A percentile compares a stretch with the other conserved stretches of the same genome.
Evolutionary conservation across 2,888 invertebrate genomes (phyloP).

Genomic region (Xylocampa areola): DNA sequence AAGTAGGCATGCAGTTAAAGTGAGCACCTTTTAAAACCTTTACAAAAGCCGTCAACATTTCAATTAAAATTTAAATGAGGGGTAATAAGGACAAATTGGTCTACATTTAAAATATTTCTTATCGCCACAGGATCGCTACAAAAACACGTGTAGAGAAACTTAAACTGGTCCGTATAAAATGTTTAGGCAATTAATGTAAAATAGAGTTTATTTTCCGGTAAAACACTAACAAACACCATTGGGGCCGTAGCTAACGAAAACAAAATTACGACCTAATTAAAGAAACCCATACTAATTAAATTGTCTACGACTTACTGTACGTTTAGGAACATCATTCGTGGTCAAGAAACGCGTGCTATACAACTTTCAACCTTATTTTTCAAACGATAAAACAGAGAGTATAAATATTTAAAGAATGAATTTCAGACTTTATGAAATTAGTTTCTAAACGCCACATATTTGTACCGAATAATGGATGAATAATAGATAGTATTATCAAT

Average conservation of each 20-base stretch:
- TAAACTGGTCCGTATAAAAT: conserved; percentile 56
- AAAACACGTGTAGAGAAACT: conserved; percentile 57
- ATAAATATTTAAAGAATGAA: not conserved
- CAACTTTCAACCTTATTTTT: conserved; percentile 17
- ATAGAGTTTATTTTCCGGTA: conserved; percentile 53
- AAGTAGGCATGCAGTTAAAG: too few relatives aligned
- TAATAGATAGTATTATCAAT: not conserved
- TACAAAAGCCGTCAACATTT: not conserved
- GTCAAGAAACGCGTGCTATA: conserved; percentile 22
- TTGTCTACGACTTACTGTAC: conserved; percentile 60
- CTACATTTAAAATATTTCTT: conserved; percentile 19
- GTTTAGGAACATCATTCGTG: conserved; percentile 18
- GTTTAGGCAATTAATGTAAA: conserved; percentile 48
- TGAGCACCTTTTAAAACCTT: not conserved
- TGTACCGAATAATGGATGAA: not conserved
- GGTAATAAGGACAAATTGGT: conserved; percentile 5
- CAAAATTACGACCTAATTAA: conserved; percentile 71
- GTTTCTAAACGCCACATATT: not conserved
- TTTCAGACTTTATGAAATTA: not conserved
- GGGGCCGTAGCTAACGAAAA: conserved; percentile 59
- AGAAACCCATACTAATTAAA: conserved; percentile 70
- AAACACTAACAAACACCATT: conserved; percentile 54
- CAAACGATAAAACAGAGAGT: conserved; percentile 1
- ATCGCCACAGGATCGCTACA: conserved; percentile 39
- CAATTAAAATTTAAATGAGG: not conserved